Conservation (phyloP, 2,113 vertebrate species). For the Lepisosteus osseus region DNA sequence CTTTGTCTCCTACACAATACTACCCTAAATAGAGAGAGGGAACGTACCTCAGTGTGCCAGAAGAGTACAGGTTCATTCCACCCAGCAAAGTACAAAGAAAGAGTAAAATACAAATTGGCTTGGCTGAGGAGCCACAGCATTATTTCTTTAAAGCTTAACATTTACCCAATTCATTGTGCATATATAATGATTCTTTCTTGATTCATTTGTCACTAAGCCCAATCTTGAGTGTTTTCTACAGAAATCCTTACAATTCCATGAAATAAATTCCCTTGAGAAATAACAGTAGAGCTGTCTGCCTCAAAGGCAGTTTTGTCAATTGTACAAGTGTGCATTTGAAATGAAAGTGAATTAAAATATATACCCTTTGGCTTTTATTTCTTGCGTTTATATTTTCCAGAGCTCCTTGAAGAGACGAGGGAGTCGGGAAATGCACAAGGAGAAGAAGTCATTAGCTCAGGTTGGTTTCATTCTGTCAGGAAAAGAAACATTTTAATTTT, state of each 20-base stretch:
- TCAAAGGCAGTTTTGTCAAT: not conserved
- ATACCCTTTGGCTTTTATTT: not conserved
- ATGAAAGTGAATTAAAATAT: not conserved
- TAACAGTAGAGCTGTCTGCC: not conserved
- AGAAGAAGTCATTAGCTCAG: constrained; percentile 86
- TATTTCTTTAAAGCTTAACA: constrained; percentile 9
- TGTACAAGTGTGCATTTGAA: not conserved
- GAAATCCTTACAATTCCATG: not conserved
- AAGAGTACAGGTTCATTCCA: too few relatives aligned
- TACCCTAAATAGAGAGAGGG: too few relatives aligned
- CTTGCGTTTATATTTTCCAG: constrained; percentile 61
- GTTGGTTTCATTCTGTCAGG: constrained; percentile 49
- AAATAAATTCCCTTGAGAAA: not conserved
- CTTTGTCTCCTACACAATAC: too few relatives aligned
- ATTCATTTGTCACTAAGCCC: constrained; percentile 23
- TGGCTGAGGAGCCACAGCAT: too few relatives aligned
- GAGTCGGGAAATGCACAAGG: constrained; percentile 87
- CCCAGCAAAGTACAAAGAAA: too few relatives aligned
- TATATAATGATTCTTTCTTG: constrained; percentile 30
- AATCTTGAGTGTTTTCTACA: not conserved
- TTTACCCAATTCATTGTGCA: constrained; percentile 32
- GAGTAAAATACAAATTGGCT: too few relatives aligned
- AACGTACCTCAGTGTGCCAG: too few relatives aligned
- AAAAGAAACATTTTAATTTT: too few relatives aligned
- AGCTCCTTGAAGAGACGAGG: constrained; percentile 86